phyloP scores from a whole-genome alignment of 2,888 invertebrate genomes.

The Prosopocoilus inquinatus region DNA sequence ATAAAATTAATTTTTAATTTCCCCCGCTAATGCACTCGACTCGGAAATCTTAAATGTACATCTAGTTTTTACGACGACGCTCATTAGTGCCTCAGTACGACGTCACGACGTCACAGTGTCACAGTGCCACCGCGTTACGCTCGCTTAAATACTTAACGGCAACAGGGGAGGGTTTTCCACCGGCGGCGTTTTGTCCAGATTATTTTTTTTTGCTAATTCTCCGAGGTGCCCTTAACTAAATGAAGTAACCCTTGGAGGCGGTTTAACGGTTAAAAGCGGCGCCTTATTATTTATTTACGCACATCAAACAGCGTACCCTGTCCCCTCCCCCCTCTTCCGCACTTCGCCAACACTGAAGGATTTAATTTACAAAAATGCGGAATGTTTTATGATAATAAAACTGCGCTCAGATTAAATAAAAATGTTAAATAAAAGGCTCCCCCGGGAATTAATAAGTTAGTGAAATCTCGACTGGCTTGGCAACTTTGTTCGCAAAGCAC shows the following conservation, averaged over 20 bases:
- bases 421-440: slow-evolving; percentile 51
- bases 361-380: slow-evolving; percentile 51
- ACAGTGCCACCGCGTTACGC: slow-evolving; percentile 7
- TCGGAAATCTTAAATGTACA: slow-evolving; percentile 34
- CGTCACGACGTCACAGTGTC: slow-evolving; percentile 6
- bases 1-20: slow-evolving; percentile 54
- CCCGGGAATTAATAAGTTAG: slow-evolving; percentile 49
- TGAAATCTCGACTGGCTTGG: slow-evolving; percentile 31
- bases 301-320: slow-evolving; percentile 36
- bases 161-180: slow-evolving; percentile 31
- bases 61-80: slow-evolving; percentile 34
- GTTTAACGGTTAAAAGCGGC: slow-evolving; percentile 38
- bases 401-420: slow-evolving; percentile 50
- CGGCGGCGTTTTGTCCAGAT: slow-evolving; percentile 45
- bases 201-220: slow-evolving; percentile 48
- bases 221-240: slow-evolving; percentile 49
- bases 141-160: slow-evolving; percentile 12
- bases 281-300: slow-evolving; percentile 44
- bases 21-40: slow-evolving; percentile 20
- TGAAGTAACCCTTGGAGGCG: slow-evolving; percentile 46
- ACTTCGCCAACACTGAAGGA: slow-evolving; percentile 34
- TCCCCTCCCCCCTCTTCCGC: slow-evolving; percentile 5
- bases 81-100: slow-evolving; percentile 26
- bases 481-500: slow-evolving; percentile 5
- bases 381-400: slow-evolving; percentile 51